Evolutionary conservation across 2,888 invertebrate genomes (phyloP), one percentile per base, ranked within the genome.

Genomic region (Apodemia hepburni): DNA sequence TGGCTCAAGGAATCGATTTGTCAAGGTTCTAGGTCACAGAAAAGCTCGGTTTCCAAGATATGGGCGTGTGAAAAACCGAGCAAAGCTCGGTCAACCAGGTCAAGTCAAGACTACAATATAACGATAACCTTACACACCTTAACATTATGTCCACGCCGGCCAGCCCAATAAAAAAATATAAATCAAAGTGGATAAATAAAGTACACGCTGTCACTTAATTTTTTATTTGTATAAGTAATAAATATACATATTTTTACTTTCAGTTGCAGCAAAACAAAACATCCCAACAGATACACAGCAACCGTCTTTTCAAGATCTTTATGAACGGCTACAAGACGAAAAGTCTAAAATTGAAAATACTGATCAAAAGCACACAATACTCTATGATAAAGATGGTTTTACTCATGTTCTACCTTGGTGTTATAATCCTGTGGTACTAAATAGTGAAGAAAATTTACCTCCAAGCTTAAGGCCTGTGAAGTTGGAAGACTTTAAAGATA

Each of bases 381-480:
- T 87, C 2, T 81, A 79, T 47, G 88, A 88, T 67, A 74, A 73
- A 29, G 80, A 82, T 60, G 85, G 87, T 1, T 72, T 89, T 4
- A 83, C 84, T 0, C 84, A 92, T 65, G 73, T 85, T 3, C 82
- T 93, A 1, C 89, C 92, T 2, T 95, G 95, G 94, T 85, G 76
- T 8, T 93, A 93, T 69, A 93, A 93, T 47, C 72, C 80, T 5
- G 69, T 75, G 51, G 80, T 94, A 59, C 92, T 92, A 58, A 80
- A 77, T 61, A 86, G 87, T 67, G 74, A 76, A 4, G 90, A 92
- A 68, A 72, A 71, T 61, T 76, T 95, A 65, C 95, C 95, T 17
- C 94, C 93, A 0, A 95, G 95, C 59, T 70, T 94, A 12, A 91
- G 85, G 70, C 93, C 92, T 68, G 80, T 94, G 33, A 92, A 84